A percentile compares a stretch with the other conserved stretches of the same genome.
Conservation (phyloP, 2,888 invertebrate genomes). For the Campoletis raptor region DNA sequence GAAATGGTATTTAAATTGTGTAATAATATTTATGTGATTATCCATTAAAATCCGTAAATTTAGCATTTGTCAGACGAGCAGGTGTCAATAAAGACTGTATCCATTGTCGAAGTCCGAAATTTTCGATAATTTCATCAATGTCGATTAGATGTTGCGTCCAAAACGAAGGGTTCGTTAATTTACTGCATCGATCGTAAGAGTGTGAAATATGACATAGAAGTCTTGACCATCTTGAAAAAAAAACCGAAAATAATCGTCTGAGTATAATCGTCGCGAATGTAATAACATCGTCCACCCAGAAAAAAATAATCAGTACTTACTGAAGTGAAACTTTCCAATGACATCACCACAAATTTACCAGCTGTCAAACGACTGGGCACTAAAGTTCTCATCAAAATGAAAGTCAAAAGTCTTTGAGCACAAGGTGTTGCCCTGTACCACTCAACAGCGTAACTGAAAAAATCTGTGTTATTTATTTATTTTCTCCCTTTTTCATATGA, state of each 20-base stretch:
- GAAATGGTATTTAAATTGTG: not conserved
- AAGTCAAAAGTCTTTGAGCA: constrained; percentile 51
- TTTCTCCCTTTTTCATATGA: not conserved
- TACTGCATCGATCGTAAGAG: constrained; percentile 60
- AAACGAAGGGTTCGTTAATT: not conserved
- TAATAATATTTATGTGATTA: not conserved
- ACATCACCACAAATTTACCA: constrained; percentile 57
- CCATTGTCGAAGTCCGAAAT: not conserved
- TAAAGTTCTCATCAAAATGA: constrained; percentile 46
- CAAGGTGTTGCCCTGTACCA: constrained; percentile 52
- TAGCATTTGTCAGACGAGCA: not conserved
- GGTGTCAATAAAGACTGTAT: not conserved
- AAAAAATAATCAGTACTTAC: constrained; percentile 21
- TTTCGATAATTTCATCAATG: not conserved
- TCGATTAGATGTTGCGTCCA: not conserved
- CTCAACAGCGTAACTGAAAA: constrained; percentile 50
- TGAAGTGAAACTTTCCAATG: constrained; percentile 49
- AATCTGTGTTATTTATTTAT: not conserved
- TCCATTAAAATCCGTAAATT: not conserved
- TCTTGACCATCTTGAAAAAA: constrained; percentile 48
- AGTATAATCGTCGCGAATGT: not conserved
- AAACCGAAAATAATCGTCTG: not conserved
- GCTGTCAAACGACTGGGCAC: constrained; percentile 59
- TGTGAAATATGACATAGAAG: constrained; percentile 61
- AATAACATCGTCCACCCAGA: no score